phyloP scores from a whole-genome alignment of 2,797 vertebrate genomes.

The Myotis daubentonii region DNA sequence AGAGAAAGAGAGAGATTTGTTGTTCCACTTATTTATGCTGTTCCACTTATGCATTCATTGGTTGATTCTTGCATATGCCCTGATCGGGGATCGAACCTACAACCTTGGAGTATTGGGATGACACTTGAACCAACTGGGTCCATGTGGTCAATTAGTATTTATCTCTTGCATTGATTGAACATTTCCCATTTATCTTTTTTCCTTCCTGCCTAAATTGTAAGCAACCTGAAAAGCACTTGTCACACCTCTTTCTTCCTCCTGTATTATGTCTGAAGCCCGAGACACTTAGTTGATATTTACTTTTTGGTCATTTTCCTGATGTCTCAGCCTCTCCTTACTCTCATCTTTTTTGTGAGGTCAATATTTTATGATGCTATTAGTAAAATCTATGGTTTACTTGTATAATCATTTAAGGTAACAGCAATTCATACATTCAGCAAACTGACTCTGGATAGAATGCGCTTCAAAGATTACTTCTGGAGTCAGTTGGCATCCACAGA shows the following conservation, averaged over 20 bases:
- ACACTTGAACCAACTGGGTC: too few relatives aligned
- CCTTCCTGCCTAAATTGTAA: neutral
- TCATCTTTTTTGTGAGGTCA: neutral
- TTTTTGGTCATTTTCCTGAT: neutral
- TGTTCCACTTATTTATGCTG: too few relatives aligned
- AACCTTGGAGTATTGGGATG: too few relatives aligned
- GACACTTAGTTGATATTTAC: neutral
- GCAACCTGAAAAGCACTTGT: neutral
- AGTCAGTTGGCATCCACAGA: neutral
- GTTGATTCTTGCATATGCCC: too few relatives aligned
- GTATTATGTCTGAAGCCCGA: neutral
- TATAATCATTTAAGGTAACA: neutral
- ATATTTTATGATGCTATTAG: neutral
- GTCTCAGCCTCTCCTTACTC: neutral
- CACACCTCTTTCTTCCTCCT: neutral
- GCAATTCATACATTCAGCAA: neutral
- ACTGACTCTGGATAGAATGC: constrained; percentile 36
- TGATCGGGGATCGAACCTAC: too few relatives aligned
- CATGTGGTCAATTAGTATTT: neutral
- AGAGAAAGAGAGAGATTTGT: too few relatives aligned
- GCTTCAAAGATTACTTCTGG: constrained; percentile 34
- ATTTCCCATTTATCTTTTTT: neutral
- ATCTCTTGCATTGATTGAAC: neutral
- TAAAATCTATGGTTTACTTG: neutral
- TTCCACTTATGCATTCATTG: too few relatives aligned